These are phyloP conservation scores for Scelioninae gen. 1 DNA, from an alignment of 2,888 invertebrate species.

Conservation along the genomic window DNA sequence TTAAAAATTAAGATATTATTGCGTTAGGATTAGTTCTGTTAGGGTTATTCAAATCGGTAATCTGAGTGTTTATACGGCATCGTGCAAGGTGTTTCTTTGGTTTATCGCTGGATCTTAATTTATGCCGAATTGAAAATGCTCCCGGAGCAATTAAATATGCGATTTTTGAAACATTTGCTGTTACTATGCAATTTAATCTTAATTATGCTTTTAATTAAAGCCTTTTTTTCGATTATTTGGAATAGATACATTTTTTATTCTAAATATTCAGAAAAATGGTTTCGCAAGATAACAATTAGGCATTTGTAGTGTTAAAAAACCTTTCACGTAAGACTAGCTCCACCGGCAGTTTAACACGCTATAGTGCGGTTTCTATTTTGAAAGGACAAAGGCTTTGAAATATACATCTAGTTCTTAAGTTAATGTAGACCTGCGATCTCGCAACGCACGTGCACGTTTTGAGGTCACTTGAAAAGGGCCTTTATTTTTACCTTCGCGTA, in stretches of 20 bases:
- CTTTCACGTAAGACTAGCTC: slow-evolving; percentile 13
- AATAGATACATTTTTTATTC: neutral
- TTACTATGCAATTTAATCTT: slow-evolving; percentile 30
- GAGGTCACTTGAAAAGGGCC: slow-evolving; percentile 12
- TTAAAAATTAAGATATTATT: slow-evolving; percentile 15
- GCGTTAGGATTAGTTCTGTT: slow-evolving; percentile 2
- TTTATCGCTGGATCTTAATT: slow-evolving; percentile 53
- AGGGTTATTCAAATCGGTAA: slow-evolving; percentile 21
- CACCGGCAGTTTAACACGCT: slow-evolving; percentile 7
- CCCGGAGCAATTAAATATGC: slow-evolving; percentile 18
- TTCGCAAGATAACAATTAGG: slow-evolving; percentile 4
- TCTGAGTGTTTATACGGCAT: slow-evolving; percentile 16
- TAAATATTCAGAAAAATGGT: neutral
- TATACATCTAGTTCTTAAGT: slow-evolving; percentile 47
- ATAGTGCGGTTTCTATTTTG: slow-evolving; percentile 54
- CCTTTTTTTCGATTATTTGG: neutral
- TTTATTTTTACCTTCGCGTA: neutral
- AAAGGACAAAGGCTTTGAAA: slow-evolving; percentile 50
- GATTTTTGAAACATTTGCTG: slow-evolving; percentile 16
- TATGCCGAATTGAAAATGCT: slow-evolving; percentile 40
- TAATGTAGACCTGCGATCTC: slow-evolving; percentile 37
- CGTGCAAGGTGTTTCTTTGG: slow-evolving; percentile 34
- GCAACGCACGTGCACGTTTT: slow-evolving; percentile 48
- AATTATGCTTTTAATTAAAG: neutral
- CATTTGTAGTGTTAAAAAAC: slow-evolving; percentile 4